These are phyloP conservation scores for Micromussa lordhowensis DNA, from an alignment of 92 coral and sea anemone genomes.

Conservation along the genomic window DNA sequence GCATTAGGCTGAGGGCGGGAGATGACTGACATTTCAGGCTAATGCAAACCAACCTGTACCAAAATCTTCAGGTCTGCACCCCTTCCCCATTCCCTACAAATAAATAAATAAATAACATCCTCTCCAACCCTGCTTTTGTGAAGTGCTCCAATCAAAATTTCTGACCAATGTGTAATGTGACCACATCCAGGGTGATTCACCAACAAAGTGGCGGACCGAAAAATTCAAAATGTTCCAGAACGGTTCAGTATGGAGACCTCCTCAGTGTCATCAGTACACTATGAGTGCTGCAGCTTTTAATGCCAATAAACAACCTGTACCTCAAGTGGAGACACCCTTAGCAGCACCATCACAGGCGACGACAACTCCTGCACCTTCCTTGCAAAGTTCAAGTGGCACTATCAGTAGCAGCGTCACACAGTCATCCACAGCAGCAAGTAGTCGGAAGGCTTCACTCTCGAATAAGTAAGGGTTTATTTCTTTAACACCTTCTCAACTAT, in stretches of 20 bases:
- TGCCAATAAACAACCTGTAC: slow-evolving; percentile 44
- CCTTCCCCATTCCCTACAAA: too few species aligned
- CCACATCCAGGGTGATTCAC: slow-evolving; percentile 86
- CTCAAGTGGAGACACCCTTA: slow-evolving; percentile 48
- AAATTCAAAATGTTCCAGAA: slow-evolving; percentile 87
- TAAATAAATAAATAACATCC: not conserved
- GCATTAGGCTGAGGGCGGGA: too few species aligned
- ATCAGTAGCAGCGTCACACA: slow-evolving; percentile 12
- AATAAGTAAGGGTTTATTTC: slow-evolving; percentile 4
- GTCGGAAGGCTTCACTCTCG: slow-evolving; percentile 45
- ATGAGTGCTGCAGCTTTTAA: slow-evolving; percentile 60
- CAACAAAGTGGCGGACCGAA: slow-evolving; percentile 93
- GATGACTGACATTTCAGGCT: too few species aligned
- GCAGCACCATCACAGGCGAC: slow-evolving; percentile 33
- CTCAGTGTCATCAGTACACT: slow-evolving; percentile 74
- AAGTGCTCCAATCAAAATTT: not conserved
- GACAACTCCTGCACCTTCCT: slow-evolving; percentile 18
- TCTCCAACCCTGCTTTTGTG: not conserved
- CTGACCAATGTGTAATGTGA: not conserved
- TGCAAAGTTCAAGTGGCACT: slow-evolving; percentile 40
- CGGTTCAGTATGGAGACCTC: slow-evolving; percentile 97
- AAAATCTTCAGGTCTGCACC: too few species aligned
- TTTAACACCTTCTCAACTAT: not conserved
- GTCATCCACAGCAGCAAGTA: slow-evolving; percentile 32
- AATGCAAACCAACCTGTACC: too few species aligned